These are phyloP conservation scores for Archilochus colubris DNA, from an alignment of 2,113 vertebrate species.

Conservation along the genomic window DNA sequence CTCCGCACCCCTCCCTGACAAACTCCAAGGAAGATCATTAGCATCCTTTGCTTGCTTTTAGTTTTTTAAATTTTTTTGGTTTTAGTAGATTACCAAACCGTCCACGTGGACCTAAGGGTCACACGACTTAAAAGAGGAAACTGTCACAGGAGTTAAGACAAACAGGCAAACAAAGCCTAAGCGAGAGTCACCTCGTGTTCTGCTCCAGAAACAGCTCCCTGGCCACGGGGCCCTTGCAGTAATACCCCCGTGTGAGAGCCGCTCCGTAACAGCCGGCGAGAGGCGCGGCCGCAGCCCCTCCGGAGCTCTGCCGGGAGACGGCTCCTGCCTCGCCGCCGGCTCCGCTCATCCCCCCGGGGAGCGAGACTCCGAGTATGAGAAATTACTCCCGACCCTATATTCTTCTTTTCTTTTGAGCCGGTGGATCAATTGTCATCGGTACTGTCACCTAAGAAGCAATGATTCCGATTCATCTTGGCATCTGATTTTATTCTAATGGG, in stretches of 20 bases:
- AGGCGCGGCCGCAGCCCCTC: background rate
- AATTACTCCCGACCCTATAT: background rate
- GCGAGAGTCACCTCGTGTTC: background rate
- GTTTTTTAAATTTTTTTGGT: background rate
- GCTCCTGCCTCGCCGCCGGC: background rate
- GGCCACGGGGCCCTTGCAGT: background rate
- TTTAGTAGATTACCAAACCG: background rate
- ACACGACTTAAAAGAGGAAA: background rate
- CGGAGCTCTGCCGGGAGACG: background rate
- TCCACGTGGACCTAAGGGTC: background rate
- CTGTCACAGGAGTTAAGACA: background rate
- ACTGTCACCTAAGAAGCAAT: constrained; percentile 49
- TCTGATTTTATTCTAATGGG: constrained; percentile 66
- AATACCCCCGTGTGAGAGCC: background rate
- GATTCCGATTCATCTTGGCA: constrained; percentile 66
- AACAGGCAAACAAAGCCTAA: background rate
- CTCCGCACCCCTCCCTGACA: background rate
- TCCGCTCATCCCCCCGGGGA: background rate
- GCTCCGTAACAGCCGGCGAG: background rate
- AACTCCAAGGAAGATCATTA: background rate
- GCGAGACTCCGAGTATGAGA: background rate
- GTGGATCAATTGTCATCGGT: constrained; percentile 43
- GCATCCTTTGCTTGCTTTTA: background rate
- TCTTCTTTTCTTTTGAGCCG: constrained; percentile 47
- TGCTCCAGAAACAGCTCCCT: background rate